Base-by-base conservation (phyloP, 2,888 invertebrate species). In the Ectemnius continuus region DNA sequence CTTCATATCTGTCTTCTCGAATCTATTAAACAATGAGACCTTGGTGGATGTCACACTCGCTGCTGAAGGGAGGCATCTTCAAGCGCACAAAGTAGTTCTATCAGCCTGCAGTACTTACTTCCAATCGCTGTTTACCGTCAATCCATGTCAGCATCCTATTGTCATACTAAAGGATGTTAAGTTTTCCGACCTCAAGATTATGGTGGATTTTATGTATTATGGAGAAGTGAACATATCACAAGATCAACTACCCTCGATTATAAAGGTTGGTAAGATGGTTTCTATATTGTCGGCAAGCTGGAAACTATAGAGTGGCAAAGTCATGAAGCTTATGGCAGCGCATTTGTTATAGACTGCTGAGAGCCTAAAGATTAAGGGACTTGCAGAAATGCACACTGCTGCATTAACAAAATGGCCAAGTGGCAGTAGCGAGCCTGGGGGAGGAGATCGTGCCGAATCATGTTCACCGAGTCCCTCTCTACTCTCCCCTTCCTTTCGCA, bases 41-140 rank as follows among this genome's bases (percentile, higher is more conserved):
- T 91, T 97, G 84, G 97, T 97, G 69, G 97, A 97, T 91, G 97
- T 97, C 60, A 97, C 97, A 5, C 92, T 97, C 79, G 97, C 97
- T n/a, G 96, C 97, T 5, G 97, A 97, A 90, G 97, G 97, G 26
- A 94, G 95, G 85, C 96, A 96, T 85, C 91, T 97, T 73, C 96
- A 96, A 89, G 97, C 97, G 4, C 97, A 97, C 91, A 97, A 96
- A 92, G 95, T 97, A 70, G 97, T 97, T 36, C 92, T 97, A 52
- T 97, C 97, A 0, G 97, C 97, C 2, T 97, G 97, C 91, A 97
- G 97, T 89, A 95, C 96, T n/a, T 97, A 97, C 91, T 97, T 97
- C 91, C 97, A 97, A 93, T 94, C 95, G 6, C 90, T 97, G 67
- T 97, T 97, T 88, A 95, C 96, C 52, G 94, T 96, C 79, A 97